Percentiles rank a stretch among this genome's conserved stretches.
These are phyloP conservation scores for Turritopsis dohrnii DNA, from an alignment of 30 jellyfish, hydroid and myxozoan species.

Conservation along the genomic window DNA sequence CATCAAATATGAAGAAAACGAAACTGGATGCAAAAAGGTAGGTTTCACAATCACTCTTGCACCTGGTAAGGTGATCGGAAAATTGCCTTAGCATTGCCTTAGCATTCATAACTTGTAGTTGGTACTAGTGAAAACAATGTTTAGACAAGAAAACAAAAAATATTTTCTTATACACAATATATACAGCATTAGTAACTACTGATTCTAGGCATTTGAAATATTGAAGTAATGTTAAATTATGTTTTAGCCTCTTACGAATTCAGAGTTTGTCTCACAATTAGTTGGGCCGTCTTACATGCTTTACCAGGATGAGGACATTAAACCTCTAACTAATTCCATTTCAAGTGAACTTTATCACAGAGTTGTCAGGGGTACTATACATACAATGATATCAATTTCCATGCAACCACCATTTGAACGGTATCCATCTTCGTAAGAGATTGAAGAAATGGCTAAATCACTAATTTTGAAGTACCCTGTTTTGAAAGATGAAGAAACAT, in stretches of 20 bases:
- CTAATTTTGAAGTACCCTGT: background rate
- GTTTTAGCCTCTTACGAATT: background rate
- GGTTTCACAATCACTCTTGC: background rate
- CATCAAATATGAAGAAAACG: background rate
- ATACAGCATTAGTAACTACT: background rate
- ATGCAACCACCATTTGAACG: background rate
- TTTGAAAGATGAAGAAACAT: background rate
- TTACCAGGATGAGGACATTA: background rate
- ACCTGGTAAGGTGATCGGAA: background rate
- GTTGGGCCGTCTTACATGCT: background rate
- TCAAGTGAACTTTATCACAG: background rate
- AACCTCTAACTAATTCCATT: background rate
- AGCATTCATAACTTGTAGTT: background rate
- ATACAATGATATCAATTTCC: background rate
- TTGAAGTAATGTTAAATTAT: background rate
- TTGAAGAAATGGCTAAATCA: background rate
- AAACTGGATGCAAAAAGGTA: background rate
- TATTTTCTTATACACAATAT: background rate
- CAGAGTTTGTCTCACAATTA: background rate
- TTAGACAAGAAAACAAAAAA: background rate
- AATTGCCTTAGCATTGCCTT: too few relatives aligned
- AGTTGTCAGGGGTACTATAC: background rate
- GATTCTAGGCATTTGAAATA: background rate
- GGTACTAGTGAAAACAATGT: background rate
- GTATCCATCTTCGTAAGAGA: background rate